phyloP scores from a whole-genome alignment of 2,888 invertebrate species.

The Neuroscelio doddi region DNA sequence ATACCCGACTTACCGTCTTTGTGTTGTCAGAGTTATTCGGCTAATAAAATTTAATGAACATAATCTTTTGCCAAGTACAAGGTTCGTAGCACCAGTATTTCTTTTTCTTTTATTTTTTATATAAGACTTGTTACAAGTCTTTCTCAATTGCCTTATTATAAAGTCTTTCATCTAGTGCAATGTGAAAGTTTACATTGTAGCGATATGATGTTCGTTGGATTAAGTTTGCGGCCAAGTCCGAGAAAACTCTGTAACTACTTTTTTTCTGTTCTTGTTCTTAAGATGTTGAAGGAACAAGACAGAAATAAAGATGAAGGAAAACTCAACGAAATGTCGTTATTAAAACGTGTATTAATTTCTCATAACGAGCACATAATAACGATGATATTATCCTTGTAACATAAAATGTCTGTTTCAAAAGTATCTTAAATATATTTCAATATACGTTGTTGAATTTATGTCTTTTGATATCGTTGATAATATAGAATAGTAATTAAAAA shows the following conservation, averaged over 20 bases:
- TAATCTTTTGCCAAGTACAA: conserved; percentile 9
- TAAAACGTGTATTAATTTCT: no score
- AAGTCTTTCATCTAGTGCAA: conserved; percentile 40
- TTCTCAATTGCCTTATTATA: conserved; percentile 21
- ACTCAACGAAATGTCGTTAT: no score
- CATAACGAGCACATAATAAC: no score
- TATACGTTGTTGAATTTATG: no score
- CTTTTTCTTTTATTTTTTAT: no score
- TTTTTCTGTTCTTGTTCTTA: conserved; percentile 12
- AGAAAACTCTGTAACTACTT: conserved; percentile 14
- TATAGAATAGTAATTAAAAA: no score
- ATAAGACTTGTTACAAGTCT: conserved; percentile 20
- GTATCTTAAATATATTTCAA: no score
- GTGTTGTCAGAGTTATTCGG: conserved; percentile 3
- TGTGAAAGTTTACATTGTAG: conserved; percentile 41
- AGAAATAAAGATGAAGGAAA: conserved; percentile 4
- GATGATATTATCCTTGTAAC: no score
- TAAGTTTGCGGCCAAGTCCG: conserved; percentile 21
- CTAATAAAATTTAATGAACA: conserved; percentile 19
- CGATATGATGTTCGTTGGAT: conserved; percentile 19
- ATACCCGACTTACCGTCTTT: conserved; percentile 1
- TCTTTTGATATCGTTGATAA: no score
- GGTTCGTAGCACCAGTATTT: no score
- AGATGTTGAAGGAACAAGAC: conserved; percentile 1
- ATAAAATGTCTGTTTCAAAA: no score